Conservation (phyloP, 2,113 vertebrate species). For the Elephas maximus region DNA sequence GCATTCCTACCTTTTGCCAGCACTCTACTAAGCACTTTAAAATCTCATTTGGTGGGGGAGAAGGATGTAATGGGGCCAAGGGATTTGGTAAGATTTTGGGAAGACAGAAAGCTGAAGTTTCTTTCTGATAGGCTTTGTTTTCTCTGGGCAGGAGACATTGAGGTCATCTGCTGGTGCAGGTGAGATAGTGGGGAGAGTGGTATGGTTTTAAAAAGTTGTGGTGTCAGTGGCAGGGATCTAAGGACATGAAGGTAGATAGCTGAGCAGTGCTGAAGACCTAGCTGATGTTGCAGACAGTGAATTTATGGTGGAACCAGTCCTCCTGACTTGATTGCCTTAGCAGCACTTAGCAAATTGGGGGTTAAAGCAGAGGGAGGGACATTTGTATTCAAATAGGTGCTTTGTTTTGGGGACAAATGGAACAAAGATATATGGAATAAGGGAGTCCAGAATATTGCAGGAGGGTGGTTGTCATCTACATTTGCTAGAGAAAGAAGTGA, state of each 20-base stretch:
- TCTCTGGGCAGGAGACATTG: slow-evolving; percentile 1
- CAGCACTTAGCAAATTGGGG: neutral
- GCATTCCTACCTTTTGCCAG: neutral
- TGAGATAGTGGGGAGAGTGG: neutral
- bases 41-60: neutral
- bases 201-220: slow-evolving; percentile 25
- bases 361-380: neutral
- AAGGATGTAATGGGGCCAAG: neutral
- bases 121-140: slow-evolving; percentile 12
- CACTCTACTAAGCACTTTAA: neutral
- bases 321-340: neutral
- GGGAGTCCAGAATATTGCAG: neutral
- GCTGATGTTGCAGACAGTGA: neutral
- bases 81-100: neutral
- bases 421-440: neutral
- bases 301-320: neutral
- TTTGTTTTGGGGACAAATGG: slow-evolving; percentile 33
- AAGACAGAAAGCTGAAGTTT: slow-evolving; percentile 2
- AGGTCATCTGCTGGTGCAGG: neutral
- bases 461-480: neutral
- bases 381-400: neutral
- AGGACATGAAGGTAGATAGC: neutral
- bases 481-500: slow-evolving; percentile 32
- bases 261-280: neutral
- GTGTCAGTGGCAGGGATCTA: neutral